Conservation (phyloP, 64 coral and sea anemone genomes). For the Stylophora pistillata region DNA sequence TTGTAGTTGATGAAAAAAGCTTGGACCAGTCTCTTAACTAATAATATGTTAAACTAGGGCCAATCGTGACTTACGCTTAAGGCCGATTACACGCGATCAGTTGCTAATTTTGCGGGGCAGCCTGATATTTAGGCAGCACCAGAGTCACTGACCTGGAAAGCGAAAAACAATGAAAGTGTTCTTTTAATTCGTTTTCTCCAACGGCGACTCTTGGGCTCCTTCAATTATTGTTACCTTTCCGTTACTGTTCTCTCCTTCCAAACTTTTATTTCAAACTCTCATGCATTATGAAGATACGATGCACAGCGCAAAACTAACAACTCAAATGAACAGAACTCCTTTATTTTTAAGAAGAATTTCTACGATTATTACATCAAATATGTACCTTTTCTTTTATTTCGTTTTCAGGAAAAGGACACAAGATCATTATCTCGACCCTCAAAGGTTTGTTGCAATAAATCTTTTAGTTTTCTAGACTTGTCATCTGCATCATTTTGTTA, state of each 20-base stretch:
- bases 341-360: neutral
- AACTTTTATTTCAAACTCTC: too few species aligned
- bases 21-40: neutral
- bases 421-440: slow-evolving; percentile 27
- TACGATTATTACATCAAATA: neutral
- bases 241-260: too few species aligned
- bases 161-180: too few species aligned
- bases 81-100: neutral
- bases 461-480: neutral
- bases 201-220: too few species aligned
- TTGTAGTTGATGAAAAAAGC: neutral
- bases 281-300: too few species aligned
- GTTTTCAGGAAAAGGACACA: slow-evolving; percentile 15
- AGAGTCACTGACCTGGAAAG: too few species aligned
- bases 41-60: neutral
- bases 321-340: too few species aligned
- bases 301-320: too few species aligned
- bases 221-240: too few species aligned
- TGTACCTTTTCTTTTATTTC: neutral
- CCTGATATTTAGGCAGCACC: too few species aligned
- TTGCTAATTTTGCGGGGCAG: neutral
- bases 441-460: neutral
- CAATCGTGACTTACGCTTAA: neutral
- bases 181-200: too few species aligned
- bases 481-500: neutral